Base-by-base conservation (phyloP, 2,113 vertebrate species). In the Acinonyx jubatus region DNA sequence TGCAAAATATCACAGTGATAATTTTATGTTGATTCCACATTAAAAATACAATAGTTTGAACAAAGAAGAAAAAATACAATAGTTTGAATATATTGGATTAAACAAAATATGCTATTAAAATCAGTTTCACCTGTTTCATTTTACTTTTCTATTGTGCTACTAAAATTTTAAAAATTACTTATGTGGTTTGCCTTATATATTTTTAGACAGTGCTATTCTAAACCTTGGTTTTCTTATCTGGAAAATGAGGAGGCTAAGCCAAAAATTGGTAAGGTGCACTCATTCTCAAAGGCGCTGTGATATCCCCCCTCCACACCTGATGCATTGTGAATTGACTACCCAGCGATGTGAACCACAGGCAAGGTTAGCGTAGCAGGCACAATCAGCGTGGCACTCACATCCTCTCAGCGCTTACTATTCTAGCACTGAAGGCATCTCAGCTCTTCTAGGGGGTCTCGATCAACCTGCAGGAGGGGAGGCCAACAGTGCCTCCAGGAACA, bases 51-150 rank as follows among this genome's bases (percentile, higher is more conserved):
- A 83, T 52, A 52, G 69, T 88, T 92, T 95, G 79, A 50, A 38
- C 31, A 88, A 76, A 76, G 38, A 76, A 41, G 29, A 76, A 48
- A 76, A 85, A 80, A 23, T 83, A 82, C 55, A 90, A 87, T 52
- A 52, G 69, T 88, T 94, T 96, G 83, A 57, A n/a, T 18, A 90
- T 95, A 74, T 5, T 87, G 73, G 41, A 23, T 86, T 92, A 66
- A 41, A 82, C 89, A 79, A 97, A 93, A 81, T 78, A 95, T 93
- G 50, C 15, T 71, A 45, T 63, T 89, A 73, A 94, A 95, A 71
- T 85, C 79, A 79, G 92, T 94, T 63, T 41, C 11, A 89, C 57
- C 18, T 91, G 16, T 61, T 97, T 95, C 41, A 57, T 84, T 93
- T 93, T 86, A 50, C 52, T 85, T 94, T 78, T 93, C 63, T 55